phyloP scores from a whole-genome alignment of 2,888 invertebrate genomes.

The Eupsilia transversa region DNA sequence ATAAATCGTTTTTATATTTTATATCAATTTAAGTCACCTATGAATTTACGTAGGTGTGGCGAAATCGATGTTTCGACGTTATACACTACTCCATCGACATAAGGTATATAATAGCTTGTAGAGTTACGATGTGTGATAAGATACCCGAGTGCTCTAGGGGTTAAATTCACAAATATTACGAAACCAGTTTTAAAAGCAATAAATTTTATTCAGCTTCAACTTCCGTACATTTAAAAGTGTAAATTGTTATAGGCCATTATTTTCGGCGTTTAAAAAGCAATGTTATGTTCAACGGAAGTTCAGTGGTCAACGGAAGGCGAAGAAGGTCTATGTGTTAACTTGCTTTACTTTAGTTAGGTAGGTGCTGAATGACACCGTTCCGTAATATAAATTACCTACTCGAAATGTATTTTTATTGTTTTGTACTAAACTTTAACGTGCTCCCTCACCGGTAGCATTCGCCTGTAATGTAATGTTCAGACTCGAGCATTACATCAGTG shows the following conservation, averaged over 20 bases:
- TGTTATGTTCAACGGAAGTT: conserved; percentile 83
- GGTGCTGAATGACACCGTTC: conserved; percentile 51
- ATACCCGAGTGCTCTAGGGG: conserved; percentile 16
- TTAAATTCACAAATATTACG: conserved; percentile 48
- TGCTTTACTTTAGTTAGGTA: conserved; percentile 53
- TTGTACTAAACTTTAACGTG: not conserved
- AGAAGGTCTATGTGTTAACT: conserved; percentile 69
- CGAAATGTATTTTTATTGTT: conserved; percentile 4
- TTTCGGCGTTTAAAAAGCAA: conserved; percentile 83
- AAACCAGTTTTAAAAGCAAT: conserved; percentile 74
- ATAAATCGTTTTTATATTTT: conserved; percentile 10
- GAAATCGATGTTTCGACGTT: not conserved
- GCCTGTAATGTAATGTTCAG: too few species aligned
- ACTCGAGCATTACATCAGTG: too few species aligned
- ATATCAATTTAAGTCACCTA: conserved; percentile 12
- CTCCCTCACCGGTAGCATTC: too few species aligned
- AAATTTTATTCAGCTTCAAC: conserved; percentile 76
- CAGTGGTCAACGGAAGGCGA: conserved; percentile 69
- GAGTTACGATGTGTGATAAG: conserved; percentile 9
- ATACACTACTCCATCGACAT: conserved; percentile 7
- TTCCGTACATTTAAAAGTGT: conserved; percentile 82
- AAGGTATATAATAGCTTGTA: conserved; percentile 12
- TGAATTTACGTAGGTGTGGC: conserved; percentile 16
- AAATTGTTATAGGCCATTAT: conserved; percentile 82
- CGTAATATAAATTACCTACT: conserved; percentile 28